Base-by-base conservation (phyloP, 1,140 invertebrate species). In the Drosophila pallidifrons region DNA sequence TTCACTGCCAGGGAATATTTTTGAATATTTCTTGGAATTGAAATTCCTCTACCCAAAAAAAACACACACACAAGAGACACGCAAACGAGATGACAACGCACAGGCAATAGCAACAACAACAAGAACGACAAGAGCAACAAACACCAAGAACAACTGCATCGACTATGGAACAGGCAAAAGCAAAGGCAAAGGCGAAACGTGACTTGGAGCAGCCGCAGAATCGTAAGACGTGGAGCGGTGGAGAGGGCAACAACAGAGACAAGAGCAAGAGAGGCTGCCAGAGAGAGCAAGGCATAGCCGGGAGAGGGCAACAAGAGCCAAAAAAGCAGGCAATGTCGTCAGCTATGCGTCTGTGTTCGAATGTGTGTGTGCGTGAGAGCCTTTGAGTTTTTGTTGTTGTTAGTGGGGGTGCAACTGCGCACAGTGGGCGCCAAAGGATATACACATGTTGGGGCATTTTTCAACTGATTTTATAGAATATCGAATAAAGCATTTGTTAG, bases 11-110 rank as follows among this genome's bases (percentile, higher is more conserved):
- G 83, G 70, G 82, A 83, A 85, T 89, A 88, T 89, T 89, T 88
- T 88, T 89, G 85, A 88, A 88, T 88, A 89, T 88, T 88, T 88
- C 85, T 85, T 74, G 78, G 85, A 89, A 88, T 77, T 82, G 47
- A 75, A 87, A 89, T 88, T 89, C 81, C 77, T 73, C 81, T 81
- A 60, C 74, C 74, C 51, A 69, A 75, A 79, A 74, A 70, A 55
- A 28, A 16, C 51, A 47, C 20, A 65, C 43, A 60, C 60, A 76
- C 38, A 61, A 77, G 58, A 65, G 74, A 86, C 79, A 87, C 77
- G 79, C 82, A 87, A 87, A 87, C 82, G 76, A 81, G 79, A 87
- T 87, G 82, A 87, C 79, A 80, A 88, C 72, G 83, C 80, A 87
- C 74, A 88, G 83, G 76, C 75, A 81, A 73, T 70, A 85, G 71